Evolutionary conservation across 2,888 invertebrate genomes (phyloP).

Genomic region (Imbricaverruca yamaguchii): DNA sequence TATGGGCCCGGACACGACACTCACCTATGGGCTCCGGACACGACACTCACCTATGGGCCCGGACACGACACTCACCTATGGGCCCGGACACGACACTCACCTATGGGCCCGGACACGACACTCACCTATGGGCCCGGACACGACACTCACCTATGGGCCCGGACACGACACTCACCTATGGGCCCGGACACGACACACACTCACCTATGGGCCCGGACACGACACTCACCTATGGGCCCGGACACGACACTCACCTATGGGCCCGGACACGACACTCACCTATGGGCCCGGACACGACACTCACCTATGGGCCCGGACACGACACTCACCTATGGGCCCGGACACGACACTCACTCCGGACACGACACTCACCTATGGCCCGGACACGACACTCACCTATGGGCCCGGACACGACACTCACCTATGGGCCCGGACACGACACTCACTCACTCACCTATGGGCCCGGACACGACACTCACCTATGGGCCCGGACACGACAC

Average conservation of each 20-base stretch:
- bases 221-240: slow-evolving; percentile 58
- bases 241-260: slow-evolving; percentile 58
- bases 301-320: slow-evolving; percentile 57
- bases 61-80: slow-evolving; percentile 55
- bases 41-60: slow-evolving; percentile 58
- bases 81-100: slow-evolving; percentile 49
- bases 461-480: slow-evolving; percentile 50
- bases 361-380: slow-evolving; percentile 61
- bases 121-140: slow-evolving; percentile 58
- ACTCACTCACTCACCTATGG: too few species aligned
- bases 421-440: slow-evolving; percentile 53
- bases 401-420: slow-evolving; percentile 46
- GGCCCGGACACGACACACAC: too few species aligned
- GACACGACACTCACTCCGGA: too few species aligned
- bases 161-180: slow-evolving; percentile 55
- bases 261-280: slow-evolving; percentile 50
- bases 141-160: slow-evolving; percentile 58
- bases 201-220: too few species aligned
- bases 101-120: slow-evolving; percentile 50
- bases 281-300: slow-evolving; percentile 47
- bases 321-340: slow-evolving; percentile 59
- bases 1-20: slow-evolving; percentile 47
- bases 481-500: slow-evolving; percentile 47
- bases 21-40: slow-evolving; percentile 57
- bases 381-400: slow-evolving; percentile 55